These are phyloP conservation scores for Rhinoptilus africanus DNA, from an alignment of 2,113 vertebrate species.

Conservation along the genomic window DNA sequence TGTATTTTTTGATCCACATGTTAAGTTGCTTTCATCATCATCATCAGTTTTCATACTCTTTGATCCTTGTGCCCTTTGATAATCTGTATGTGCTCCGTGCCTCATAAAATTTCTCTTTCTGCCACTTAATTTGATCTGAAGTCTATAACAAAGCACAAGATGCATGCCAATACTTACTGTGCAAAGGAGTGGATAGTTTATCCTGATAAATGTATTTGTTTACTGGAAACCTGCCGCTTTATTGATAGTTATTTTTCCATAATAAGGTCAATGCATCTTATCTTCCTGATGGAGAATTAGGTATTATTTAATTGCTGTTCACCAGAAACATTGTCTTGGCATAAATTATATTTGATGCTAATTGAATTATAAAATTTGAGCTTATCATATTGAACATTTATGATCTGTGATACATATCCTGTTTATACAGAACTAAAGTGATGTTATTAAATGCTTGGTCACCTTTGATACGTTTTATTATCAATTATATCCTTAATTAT, in stretches of 20 bases:
- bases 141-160: background rate
- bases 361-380: conserved; percentile 52
- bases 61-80: background rate
- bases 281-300: conserved; percentile 7
- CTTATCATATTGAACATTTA: background rate
- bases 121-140: conserved; percentile 44
- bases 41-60: background rate
- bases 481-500: conserved; percentile 60
- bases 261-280: conserved; percentile 20
- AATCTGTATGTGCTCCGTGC: background rate
- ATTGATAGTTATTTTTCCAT: conserved; percentile 50
- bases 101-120: background rate
- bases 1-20: background rate
- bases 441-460: conserved; percentile 50
- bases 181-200: conserved; percentile 36
- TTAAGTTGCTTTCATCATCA: background rate
- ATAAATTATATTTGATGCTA: conserved; percentile 30
- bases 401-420: background rate
- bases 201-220: conserved; percentile 48
- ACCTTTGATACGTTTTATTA: conserved; percentile 39
- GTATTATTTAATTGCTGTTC: conserved; percentile 34
- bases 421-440: background rate
- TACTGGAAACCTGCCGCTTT: conserved; percentile 51
- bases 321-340: conserved; percentile 44
- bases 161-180: background rate